Base-by-base conservation (phyloP, 2,797 vertebrate genomes). In the Antennarius maculatus region DNA sequence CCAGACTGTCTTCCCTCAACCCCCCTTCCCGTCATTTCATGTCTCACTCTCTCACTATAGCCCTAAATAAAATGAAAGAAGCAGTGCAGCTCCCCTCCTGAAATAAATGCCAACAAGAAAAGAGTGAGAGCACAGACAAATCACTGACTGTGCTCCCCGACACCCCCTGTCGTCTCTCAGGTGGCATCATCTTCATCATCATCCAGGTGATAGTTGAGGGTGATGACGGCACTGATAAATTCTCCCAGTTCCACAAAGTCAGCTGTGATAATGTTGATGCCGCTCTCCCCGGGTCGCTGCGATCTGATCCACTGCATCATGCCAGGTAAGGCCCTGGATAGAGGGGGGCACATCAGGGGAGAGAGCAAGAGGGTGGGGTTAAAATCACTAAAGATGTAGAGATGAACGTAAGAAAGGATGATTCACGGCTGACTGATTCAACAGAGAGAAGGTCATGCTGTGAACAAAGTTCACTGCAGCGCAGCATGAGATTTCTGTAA, bases 241-340 rank as follows among this genome's bases (percentile, higher is more conserved):
- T 99, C 97, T 16, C 97, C 97, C 2, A 99, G 96, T 94, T 99
- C 97, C 90, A 99, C 97, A 85, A 99, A 99, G 91, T 99, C 97
- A 1, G 97, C 97, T 15, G 96, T 99, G 89, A 99, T 95, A 79
- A 99, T 97, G 90, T 99, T 99, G 90, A 99, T 95, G 66, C 97
- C 97, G 16, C 94, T 96, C 86, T 99, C 97, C 16, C 97, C 97
- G 0, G 97, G 95, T 73, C 95, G 94, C 91, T 99, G 97, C 0
- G 94, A 94, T 69, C 95, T 92, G 79, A 99, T 94, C 97, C 97
- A 99, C 60, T 98, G 96, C 97, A 99, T 98, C 97, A 99, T 98
- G 52, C 94, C 91, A 0, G 97, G 97, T 66, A 99, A 94, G 56
- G 97, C 97, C 93, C 97, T 99, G 84, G 29, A 23, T 23, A 23